Base-by-base conservation (phyloP, 2,888 invertebrate species). In the Plemyria rubiginata region DNA sequence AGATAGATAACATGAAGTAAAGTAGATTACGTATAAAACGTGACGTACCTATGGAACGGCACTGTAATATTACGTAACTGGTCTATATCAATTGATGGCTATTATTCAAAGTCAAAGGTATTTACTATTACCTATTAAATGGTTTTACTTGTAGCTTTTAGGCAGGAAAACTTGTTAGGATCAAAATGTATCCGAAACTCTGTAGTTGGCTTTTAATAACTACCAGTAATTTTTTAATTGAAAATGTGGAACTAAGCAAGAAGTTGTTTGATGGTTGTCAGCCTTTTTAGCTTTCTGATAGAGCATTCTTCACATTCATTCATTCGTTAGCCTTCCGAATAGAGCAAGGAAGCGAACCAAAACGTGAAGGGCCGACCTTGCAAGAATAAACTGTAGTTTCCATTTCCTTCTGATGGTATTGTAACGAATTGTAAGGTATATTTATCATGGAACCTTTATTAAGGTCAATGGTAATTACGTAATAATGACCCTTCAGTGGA, bases 351-450 rank as follows among this genome's bases (percentile, higher is more conserved):
- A 53, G 11, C 57, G 6, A 52, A 36, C 46, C 38, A n/a, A 52
- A 53, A 58, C 15, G 11, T 8, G 12, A 59, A 60, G 59, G 59
- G 59, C 40, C 48, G 29, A 41, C 59, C 59, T 60, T 54, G 53
- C 32, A 3, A 32, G 50, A 40, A 32, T 22, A 46, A 52, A 9
- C 13, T 4, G 2, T 9, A 43, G 16, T 54, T 57, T 64, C 66
- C 66, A 63, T 64, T 68, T 66, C 66, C 66, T 63, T 45, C 56
- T 59, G 15, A 48, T 53, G 57, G 51, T 57, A 54, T 45, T 45
- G 15, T 43, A 15, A 43, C 43, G 13, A 13, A 13, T 29, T 16
- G 56, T 28, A 55, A 49, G 15, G 49, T 54, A 45, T 45, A 54
- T 60, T 57, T 29, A 58, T 55, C 63, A 52, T 56, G 50, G 52